Base-by-base conservation (phyloP, 2,888 invertebrate species). In the Himalopsyche tibetana region DNA sequence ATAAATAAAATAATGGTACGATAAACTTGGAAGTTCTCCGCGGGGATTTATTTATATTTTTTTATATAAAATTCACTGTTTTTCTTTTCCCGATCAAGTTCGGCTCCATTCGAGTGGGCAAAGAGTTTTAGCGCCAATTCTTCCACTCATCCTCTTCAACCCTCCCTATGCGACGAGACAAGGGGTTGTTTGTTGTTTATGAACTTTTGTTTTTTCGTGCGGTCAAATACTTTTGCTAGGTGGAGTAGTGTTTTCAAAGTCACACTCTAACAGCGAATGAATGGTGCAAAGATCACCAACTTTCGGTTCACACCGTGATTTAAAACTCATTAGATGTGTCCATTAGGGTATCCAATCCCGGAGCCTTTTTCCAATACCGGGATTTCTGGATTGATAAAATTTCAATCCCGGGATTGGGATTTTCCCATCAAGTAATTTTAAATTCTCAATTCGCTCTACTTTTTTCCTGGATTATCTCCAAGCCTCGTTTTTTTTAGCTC, bases 201-300 rank as follows among this genome's bases (percentile, higher is more conserved):
- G 63, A 63, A 63, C 63, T 63, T 63, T 63, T 19, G 63, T 63
- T 63, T 63, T 63, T 63, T 63, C 63, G 28, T 63, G 63, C 63
- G 63, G 63, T 63, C 63, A 63, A 63, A n/a, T 19, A 63, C 63
- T 63, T 63, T 63, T 63, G 28, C 63, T 63, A 9, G 63, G 63
- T 63, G 19, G 63, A n/a, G 63, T 28, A 63, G 63, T 63, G 28
- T 63, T 63, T 63, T 63, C 63, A 63, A 63, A 63, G 63, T 63
- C 63, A 19, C 28, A 19, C 19, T 19, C 63, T 63, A 19, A 63
- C 63, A 63, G 63, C 63, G 63, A 63, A 63, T 63, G 19, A 19
- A 63, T 63, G 63, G 19, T 63, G 19, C 28, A n/a, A 63, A 28
- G 28, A 63, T 28, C 63, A 28, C 19, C 6, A 5, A 19, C 28